Percentiles rank a stretch among this genome's conserved stretches.
Evolutionary conservation across 2,888 invertebrate genomes (phyloP).

Genomic region (Criorhina ranunculi): DNA sequence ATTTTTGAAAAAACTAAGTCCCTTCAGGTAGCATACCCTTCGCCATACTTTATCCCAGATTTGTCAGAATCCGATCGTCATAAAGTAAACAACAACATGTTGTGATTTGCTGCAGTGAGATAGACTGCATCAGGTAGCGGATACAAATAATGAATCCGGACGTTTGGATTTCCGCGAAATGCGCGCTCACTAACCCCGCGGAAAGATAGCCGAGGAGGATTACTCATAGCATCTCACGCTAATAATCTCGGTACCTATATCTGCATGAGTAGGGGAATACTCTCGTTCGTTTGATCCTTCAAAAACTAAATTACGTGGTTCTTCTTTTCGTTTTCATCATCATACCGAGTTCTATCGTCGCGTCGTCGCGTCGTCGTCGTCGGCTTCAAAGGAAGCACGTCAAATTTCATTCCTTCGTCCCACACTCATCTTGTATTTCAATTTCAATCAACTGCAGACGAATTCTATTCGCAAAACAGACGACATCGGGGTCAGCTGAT

Average conservation of each 20-base stretch:
- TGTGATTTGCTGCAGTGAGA: slow-evolving; percentile 7
- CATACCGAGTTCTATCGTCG: slow-evolving; percentile 9
- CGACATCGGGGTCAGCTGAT: slow-evolving; percentile 14
- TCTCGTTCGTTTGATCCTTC: background rate
- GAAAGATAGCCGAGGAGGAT: slow-evolving; percentile 5
- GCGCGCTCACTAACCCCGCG: background rate
- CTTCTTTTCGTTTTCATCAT: slow-evolving; percentile 9
- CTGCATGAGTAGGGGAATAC: no score
- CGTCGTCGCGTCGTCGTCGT: no score
- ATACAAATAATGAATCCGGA: background rate
- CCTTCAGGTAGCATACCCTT: background rate
- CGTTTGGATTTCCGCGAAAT: slow-evolving; percentile 19
- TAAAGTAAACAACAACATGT: slow-evolving; percentile 9
- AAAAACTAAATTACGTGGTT: background rate
- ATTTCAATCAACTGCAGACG: slow-evolving; percentile 15
- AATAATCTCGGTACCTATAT: background rate
- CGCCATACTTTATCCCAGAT: background rate
- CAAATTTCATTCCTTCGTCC: background rate
- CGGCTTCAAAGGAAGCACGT: slow-evolving; percentile 6
- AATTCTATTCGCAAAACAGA: slow-evolving; percentile 12
- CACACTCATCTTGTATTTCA: background rate
- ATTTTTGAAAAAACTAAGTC: background rate
- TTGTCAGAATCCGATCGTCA: slow-evolving; percentile 1
- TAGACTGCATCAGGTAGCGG: background rate
- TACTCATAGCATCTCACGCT: background rate